phyloP scores from a whole-genome alignment of 2,888 invertebrate genomes.

The Erpobdella octoculata region DNA sequence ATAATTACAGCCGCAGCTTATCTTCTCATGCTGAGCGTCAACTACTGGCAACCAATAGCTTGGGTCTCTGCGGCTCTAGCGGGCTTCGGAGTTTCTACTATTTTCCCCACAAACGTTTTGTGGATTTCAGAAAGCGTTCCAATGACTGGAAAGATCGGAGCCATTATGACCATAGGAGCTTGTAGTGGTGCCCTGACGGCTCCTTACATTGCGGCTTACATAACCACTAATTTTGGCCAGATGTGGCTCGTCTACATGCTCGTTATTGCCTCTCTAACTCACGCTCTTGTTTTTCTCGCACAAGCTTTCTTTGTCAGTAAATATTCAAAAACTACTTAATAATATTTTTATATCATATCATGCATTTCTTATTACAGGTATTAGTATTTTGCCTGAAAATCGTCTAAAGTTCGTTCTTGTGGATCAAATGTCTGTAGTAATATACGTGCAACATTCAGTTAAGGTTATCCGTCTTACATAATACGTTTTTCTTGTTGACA shows the following conservation, averaged over 20 bases:
- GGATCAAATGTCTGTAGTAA: no score
- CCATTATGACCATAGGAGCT: slow-evolving; percentile 7
- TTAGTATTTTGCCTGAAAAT: no score
- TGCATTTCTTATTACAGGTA: not conserved
- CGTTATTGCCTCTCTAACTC: not conserved
- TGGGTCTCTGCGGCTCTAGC: slow-evolving; percentile 26
- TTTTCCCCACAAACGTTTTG: slow-evolving; percentile 29
- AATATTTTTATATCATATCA: not conserved
- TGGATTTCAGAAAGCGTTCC: slow-evolving; percentile 26
- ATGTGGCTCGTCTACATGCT: slow-evolving; percentile 19
- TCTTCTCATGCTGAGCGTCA: slow-evolving; percentile 16
- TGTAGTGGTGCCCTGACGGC: not conserved
- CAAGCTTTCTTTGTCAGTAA: not conserved
- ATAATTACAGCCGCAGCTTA: slow-evolving; percentile 21
- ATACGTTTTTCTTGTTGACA: no score
- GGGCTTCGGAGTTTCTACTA: slow-evolving; percentile 30
- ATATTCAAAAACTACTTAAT: not conserved
- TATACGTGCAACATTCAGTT: no score
- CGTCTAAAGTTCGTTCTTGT: no score
- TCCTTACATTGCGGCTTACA: not conserved
- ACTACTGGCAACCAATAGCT: not conserved
- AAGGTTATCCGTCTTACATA: no score
- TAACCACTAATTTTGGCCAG: not conserved
- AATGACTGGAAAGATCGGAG: slow-evolving; percentile 11
- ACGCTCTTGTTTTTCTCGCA: slow-evolving; percentile 3